Conservation (phyloP, 1,140 invertebrate genomes). For the Muscidifurax raptorellus region DNA sequence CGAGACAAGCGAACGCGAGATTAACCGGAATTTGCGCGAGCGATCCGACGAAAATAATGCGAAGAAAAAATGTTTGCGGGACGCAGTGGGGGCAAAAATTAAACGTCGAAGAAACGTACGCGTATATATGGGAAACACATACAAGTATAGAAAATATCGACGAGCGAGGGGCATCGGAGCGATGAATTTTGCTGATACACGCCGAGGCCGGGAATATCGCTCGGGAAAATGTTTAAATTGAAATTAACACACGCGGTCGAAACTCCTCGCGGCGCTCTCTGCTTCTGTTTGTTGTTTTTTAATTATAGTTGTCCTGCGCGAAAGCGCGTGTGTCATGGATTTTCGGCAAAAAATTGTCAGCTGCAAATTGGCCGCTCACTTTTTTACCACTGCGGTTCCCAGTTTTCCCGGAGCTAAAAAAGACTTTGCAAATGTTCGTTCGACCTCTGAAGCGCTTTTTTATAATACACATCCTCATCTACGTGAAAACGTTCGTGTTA, state of each 20-base stretch:
- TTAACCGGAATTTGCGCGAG: slow-evolving; percentile 23
- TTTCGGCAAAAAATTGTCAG: background rate
- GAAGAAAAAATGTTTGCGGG: slow-evolving; percentile 51
- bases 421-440: too few relatives aligned
- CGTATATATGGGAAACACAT: background rate
- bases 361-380: background rate
- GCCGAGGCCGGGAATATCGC: slow-evolving; percentile 14
- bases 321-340: background rate
- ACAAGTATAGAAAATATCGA: slow-evolving; percentile 44
- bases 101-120: background rate
- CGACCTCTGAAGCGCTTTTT: too few relatives aligned
- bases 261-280: background rate
- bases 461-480: too few relatives aligned
- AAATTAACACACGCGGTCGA: slow-evolving; percentile 14
- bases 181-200: slow-evolving; percentile 26
- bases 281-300: background rate
- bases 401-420: too few relatives aligned
- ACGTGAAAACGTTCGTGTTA: too few relatives aligned
- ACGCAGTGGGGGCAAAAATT: background rate
- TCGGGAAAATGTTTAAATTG: slow-evolving; percentile 45
- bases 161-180: slow-evolving; percentile 24
- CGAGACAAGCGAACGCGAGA: slow-evolving; percentile 44
- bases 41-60: slow-evolving; percentile 45
- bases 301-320: background rate
- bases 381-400: background rate